Conservation (phyloP, 1,140 invertebrate species). For the Drosophila nigrodunni region DNA sequence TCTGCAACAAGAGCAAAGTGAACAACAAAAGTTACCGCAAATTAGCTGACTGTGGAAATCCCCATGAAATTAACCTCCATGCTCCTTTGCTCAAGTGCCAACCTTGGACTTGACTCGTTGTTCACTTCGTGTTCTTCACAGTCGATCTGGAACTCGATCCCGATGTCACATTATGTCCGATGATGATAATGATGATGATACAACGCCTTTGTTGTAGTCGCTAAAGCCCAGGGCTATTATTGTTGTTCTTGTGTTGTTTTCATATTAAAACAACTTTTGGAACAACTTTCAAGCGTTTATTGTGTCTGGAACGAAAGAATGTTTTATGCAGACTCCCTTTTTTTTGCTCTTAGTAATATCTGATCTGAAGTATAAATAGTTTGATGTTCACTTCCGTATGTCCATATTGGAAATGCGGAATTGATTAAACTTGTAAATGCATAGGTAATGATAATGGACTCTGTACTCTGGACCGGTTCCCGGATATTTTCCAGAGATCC, state of each 20-base stretch:
- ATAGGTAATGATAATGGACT: slow-evolving; percentile 36
- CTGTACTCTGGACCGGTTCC: slow-evolving; percentile 20
- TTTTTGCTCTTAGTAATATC: slow-evolving; percentile 33
- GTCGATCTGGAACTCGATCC: not conserved
- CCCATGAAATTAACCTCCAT: slow-evolving; percentile 42
- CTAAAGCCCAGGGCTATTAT: slow-evolving; percentile 2
- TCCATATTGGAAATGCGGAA: slow-evolving; percentile 54
- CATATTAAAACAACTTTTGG: slow-evolving; percentile 59
- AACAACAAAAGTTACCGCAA: slow-evolving; percentile 25
- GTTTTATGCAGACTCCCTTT: slow-evolving; percentile 31
- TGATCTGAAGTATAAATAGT: slow-evolving; percentile 27
- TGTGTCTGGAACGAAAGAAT: slow-evolving; percentile 41
- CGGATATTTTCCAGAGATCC: slow-evolving; percentile 12
- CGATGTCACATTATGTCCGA: slow-evolving; percentile 17
- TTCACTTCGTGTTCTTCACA: not conserved
- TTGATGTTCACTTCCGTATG: slow-evolving; percentile 60
- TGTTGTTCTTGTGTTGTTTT: slow-evolving; percentile 28
- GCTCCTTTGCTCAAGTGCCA: slow-evolving; percentile 25
- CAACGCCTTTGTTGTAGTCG: slow-evolving; percentile 13
- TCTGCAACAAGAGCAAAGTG: not conserved
- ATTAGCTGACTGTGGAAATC: slow-evolving; percentile 9
- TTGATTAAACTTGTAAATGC: slow-evolving; percentile 41
- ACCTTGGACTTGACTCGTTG: slow-evolving; percentile 69
- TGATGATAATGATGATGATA: slow-evolving; percentile 9
- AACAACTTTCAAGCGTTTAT: slow-evolving; percentile 73